phyloP scores from a whole-genome alignment of 2,888 invertebrate species.

The Rhagium mordax region DNA sequence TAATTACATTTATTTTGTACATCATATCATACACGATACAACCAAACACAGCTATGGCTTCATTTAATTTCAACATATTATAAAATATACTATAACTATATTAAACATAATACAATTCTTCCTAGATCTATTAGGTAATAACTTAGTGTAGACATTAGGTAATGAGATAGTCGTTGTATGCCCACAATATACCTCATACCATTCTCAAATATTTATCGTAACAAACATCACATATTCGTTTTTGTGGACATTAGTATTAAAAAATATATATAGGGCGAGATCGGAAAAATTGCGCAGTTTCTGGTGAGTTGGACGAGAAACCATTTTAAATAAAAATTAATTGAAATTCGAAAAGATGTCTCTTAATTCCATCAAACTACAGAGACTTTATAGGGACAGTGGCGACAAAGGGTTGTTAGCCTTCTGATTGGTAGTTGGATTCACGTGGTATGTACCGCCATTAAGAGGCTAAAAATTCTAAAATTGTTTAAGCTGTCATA shows the following conservation, averaged over 20 bases:
- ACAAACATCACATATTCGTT: slow-evolving; percentile 45
- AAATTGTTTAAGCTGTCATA: too few species aligned
- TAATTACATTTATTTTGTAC: slow-evolving; percentile 56
- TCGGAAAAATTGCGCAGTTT: background rate
- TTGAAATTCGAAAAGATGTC: too few species aligned
- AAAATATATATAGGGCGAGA: slow-evolving; percentile 32
- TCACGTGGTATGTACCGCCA: too few species aligned
- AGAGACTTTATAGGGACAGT: too few species aligned
- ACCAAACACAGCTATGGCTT: slow-evolving; percentile 37
- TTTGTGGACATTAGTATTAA: slow-evolving; percentile 52
- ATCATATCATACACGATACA: slow-evolving; percentile 55
- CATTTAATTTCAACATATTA: slow-evolving; percentile 46
- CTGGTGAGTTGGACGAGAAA: too few species aligned
- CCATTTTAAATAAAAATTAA: too few species aligned
- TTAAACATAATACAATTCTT: slow-evolving; percentile 38
- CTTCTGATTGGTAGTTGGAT: too few species aligned
- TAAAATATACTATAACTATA: slow-evolving; percentile 48
- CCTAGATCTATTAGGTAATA: slow-evolving; percentile 37
- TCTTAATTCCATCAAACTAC: too few species aligned
- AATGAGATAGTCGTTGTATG: slow-evolving; percentile 54
- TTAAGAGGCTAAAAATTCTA: too few species aligned
- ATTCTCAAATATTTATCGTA: slow-evolving; percentile 37
- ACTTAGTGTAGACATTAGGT: slow-evolving; percentile 45
- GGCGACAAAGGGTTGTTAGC: too few species aligned
- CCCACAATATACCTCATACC: slow-evolving; percentile 45